phyloP scores from a whole-genome alignment of 2,888 invertebrate species.

The Folsomia candida region DNA sequence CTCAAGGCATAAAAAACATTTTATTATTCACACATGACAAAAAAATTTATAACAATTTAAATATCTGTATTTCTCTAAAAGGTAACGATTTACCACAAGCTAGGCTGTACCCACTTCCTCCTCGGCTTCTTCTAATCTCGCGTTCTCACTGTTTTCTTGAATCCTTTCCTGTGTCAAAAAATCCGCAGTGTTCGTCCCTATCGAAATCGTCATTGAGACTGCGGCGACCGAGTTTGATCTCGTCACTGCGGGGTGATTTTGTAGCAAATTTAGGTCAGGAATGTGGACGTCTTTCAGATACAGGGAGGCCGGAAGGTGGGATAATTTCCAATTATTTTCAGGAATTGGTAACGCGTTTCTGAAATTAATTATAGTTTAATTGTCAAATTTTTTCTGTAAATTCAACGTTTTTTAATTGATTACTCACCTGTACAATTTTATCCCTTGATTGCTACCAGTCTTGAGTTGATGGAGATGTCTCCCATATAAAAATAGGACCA shows the following conservation, averaged over 20 bases:
- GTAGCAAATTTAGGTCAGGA: slow-evolving; percentile 26
- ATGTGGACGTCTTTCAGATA: neutral
- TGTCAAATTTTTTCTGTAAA: too few species aligned
- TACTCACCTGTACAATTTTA: slow-evolving; percentile 9
- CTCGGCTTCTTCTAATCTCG: neutral
- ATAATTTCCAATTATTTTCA: slow-evolving; percentile 12
- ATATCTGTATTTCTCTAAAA: too few species aligned
- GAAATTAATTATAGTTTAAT: neutral
- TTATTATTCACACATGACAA: too few species aligned
- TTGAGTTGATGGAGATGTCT: slow-evolving; percentile 33
- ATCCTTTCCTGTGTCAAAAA: neutral
- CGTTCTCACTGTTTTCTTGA: neutral
- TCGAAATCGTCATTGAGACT: too few species aligned
- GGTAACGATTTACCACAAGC: too few species aligned
- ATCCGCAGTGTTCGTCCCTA: neutral
- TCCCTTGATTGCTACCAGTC: slow-evolving; percentile 1
- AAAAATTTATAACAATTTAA: too few species aligned
- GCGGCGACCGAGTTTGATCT: slow-evolving; percentile 26
- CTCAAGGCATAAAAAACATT: too few species aligned
- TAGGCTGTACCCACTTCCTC: too few species aligned
- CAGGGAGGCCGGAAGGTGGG: neutral
- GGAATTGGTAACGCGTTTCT: neutral
- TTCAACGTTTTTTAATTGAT: too few species aligned
- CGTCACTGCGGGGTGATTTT: slow-evolving; percentile 30
- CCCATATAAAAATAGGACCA: slow-evolving; percentile 32